Evolutionary conservation across 2,797 vertebrate genomes (phyloP), one percentile per base, ranked within the genome.

Genomic region (Microctenopoma stevenorrisi): DNA sequence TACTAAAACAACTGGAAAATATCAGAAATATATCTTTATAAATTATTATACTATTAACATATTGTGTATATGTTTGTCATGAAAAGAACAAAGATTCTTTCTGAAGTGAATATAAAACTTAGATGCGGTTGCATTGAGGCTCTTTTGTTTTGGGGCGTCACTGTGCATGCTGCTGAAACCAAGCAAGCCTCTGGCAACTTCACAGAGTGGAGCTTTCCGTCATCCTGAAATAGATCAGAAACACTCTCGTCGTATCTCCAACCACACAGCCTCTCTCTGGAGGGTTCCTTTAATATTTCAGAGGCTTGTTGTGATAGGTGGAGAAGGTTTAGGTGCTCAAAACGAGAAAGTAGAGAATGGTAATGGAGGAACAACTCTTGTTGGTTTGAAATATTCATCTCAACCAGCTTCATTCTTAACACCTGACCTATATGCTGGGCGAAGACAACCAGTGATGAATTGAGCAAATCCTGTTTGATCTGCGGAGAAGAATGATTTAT

Each of bases 331-430:
- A 85, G 78, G 68, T 86, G 81, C 86, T 87, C 40, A 46, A 46
- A 64, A 72, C 25, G 61, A 66, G 62, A 74, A 83, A 82, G 78
- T 14, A 11, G 58, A 71, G 68, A 56, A 74, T 50, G 64, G 73
- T 83, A 88, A 92, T 88, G 85, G 88, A 86, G 40, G 44, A 58
- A 50, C 62, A 49, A 38, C 72, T 77, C 44, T 50, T 74, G 63
- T 74, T 7, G 6, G 44, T 42, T 66, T 92, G 48, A 90, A 92
- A 92, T 91, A 91, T 92, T 92, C 5, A 92, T 92, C 52, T 35
- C 22, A 63, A 15, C 44, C 62, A 48, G 71, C 76, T 84, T 56
- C 33, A 33, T 67, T 49, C 30, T 8, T 72, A 33, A 38, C 52
- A 49, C 7, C 58, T 63, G 30, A 53, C 49, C 42, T 2, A 7